Conservation (phyloP, 2,797 vertebrate genomes). For the Sphaeramia orbicularis region DNA sequence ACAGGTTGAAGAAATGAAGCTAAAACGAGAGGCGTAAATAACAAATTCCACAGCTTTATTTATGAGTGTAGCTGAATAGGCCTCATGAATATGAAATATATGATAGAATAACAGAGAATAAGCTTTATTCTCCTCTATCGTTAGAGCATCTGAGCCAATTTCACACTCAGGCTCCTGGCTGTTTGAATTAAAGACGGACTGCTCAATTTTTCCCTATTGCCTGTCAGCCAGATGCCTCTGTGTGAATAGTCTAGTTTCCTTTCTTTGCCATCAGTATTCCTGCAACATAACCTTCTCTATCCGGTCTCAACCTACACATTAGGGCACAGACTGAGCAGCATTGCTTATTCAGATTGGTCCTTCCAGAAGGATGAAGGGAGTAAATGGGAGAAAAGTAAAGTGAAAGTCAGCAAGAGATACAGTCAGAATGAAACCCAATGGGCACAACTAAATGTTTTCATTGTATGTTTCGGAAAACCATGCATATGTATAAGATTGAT, state of each 20-base stretch:
- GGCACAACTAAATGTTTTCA: too few relatives aligned
- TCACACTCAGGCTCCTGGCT: constrained; percentile 60
- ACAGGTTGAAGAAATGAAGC: neutral
- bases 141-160: constrained; percentile 69
- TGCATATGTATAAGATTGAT: too few relatives aligned
- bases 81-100: constrained; percentile 30
- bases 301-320: constrained; percentile 58
- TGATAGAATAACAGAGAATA: constrained; percentile 25
- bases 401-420: constrained; percentile 9
- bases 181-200: constrained; percentile 62
- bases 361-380: constrained; percentile 25
- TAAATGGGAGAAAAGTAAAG: constrained; percentile 13
- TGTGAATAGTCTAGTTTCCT: constrained; percentile 47
- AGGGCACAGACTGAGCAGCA: constrained; percentile 51
- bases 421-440: too few relatives aligned
- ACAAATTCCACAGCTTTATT: constrained; percentile 17
- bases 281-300: constrained; percentile 39
- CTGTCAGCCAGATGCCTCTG: constrained; percentile 44
- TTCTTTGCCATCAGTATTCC: constrained; percentile 68
- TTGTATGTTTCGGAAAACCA: too few relatives aligned
- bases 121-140: constrained; percentile 45
- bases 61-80: neutral
- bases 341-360: constrained; percentile 53
- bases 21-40: neutral
- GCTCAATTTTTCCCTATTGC: constrained; percentile 53